Conservation (phyloP, 2,113 vertebrate species). For the Oceanites oceanicus region DNA sequence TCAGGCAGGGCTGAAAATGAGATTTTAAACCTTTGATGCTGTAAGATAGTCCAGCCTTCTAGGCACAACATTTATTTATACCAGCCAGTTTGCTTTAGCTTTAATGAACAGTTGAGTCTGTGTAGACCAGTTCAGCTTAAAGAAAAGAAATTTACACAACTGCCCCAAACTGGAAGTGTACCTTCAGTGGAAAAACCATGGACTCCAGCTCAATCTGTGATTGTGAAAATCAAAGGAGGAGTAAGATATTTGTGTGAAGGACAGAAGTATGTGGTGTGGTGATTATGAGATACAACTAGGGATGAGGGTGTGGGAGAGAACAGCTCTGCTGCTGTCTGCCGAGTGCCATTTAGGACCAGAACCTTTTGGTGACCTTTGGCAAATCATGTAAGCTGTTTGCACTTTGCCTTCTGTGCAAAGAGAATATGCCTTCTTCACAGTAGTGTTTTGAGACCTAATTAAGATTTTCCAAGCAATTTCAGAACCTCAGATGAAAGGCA, state of each 20-base stretch:
- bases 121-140: not conserved
- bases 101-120: not conserved
- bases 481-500: conserved; percentile 20
- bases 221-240: not conserved
- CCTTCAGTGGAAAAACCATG: not conserved
- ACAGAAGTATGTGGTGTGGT: not conserved
- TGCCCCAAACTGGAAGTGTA: not conserved
- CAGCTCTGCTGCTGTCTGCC: not conserved
- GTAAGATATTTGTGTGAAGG: not conserved
- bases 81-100: not conserved
- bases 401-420: not conserved
- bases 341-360: not conserved
- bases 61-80: conserved; percentile 16
- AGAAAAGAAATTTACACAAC: not conserved
- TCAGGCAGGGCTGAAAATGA: not conserved
- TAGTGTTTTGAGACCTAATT: conserved; percentile 45
- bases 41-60: not conserved
- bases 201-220: not conserved
- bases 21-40: not conserved
- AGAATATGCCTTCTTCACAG: not conserved
- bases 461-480: conserved; percentile 24
- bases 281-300: not conserved
- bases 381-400: not conserved
- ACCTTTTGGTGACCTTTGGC: not conserved
- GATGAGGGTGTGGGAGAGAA: not conserved